Base-by-base conservation (phyloP, 92 coral and sea anemone genomes). In the Paramuricea clavata region DNA sequence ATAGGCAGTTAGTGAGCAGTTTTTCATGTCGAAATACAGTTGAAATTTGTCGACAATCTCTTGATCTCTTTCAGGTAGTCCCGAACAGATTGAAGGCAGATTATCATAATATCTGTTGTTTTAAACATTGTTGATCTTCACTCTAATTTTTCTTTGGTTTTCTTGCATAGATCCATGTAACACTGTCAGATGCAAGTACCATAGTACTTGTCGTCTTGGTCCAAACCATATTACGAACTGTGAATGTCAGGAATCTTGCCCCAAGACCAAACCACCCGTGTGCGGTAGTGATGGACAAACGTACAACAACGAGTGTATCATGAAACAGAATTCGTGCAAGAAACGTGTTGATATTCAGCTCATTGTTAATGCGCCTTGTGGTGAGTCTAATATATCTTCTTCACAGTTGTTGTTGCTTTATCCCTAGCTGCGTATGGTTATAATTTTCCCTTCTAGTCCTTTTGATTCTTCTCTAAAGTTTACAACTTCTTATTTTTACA, bases 91-190 rank as follows among this genome's bases (percentile, higher is more conserved):
- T n/a, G n/a, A n/a, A n/a, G n/a, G n/a, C n/a, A n/a, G n/a, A n/a
- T n/a, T n/a, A n/a, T n/a, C n/a, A n/a, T n/a, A n/a, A n/a, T n/a
- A n/a, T n/a, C n/a, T n/a, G n/a, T n/a, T n/a, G n/a, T n/a, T n/a
- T n/a, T n/a, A n/a, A n/a, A 52, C 23, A 19, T 15, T 19, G 61
- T 5, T 52, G 61, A 52, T 69, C 22, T 39, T 69, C 25, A 39
- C 2, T n/a, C 13, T 32, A 10, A 32, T 32, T 69, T 12, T 69
- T 32, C 32, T 32, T 6, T 25, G 22, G 7, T 3, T 36, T 70
- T 26, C 21, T 7, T 28, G 25, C 1, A 12, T 26, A 79, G 95
- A 95, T 76, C 98, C 98, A 32, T 95, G 98, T 56, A 83, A 92
- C 70, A 69, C 85, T 52, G 87, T 65, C 15, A 88, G 82, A 6